A percentile compares a stretch with the other conserved stretches of the same genome.
Evolutionary conservation across 2,797 vertebrate species (phyloP).

Genomic region (Mastacembelus armatus): DNA sequence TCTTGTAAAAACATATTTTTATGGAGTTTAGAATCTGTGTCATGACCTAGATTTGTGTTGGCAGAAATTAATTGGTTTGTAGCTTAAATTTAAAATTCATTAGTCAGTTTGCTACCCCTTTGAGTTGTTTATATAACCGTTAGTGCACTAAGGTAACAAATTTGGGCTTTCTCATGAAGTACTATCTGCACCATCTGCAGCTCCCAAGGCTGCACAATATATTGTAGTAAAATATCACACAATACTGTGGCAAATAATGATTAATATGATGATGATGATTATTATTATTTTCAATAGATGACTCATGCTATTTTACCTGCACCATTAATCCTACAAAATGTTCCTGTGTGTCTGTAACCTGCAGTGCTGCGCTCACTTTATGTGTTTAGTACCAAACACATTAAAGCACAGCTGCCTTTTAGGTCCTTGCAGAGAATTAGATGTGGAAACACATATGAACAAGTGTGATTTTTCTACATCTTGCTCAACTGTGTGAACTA

Average conservation of each 20-base stretch:
- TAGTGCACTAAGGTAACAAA: conserved; percentile 4
- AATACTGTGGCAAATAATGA: background rate
- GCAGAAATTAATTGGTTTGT: conserved; percentile 19
- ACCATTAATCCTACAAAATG: background rate
- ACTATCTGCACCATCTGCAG: conserved; percentile 1
- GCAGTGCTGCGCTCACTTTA: background rate
- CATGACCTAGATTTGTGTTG: conserved; percentile 6
- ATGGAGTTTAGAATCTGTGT: conserved; percentile 15
- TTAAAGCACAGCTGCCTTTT: background rate
- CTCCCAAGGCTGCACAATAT: background rate
- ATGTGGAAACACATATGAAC: conserved; percentile 28
- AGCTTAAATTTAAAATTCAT: conserved; percentile 9
- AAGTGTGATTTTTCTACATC: conserved; percentile 7
- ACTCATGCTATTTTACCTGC: no score
- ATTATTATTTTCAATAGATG: no score
- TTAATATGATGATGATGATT: no score
- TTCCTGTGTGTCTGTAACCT: background rate
- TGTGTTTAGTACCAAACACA: background rate
- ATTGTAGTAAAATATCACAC: background rate
- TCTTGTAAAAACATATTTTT: background rate
- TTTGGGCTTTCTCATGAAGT: conserved; percentile 11
- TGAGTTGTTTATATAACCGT: conserved; percentile 15
- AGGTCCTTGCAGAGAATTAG: no score
- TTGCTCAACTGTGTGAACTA: conserved; percentile 21
- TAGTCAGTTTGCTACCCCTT: conserved; percentile 10